Percentiles rank a stretch among this genome's conserved stretches.
Conservation (phyloP, 1,140 invertebrate genomes). For the Sminthurinus signatus region DNA sequence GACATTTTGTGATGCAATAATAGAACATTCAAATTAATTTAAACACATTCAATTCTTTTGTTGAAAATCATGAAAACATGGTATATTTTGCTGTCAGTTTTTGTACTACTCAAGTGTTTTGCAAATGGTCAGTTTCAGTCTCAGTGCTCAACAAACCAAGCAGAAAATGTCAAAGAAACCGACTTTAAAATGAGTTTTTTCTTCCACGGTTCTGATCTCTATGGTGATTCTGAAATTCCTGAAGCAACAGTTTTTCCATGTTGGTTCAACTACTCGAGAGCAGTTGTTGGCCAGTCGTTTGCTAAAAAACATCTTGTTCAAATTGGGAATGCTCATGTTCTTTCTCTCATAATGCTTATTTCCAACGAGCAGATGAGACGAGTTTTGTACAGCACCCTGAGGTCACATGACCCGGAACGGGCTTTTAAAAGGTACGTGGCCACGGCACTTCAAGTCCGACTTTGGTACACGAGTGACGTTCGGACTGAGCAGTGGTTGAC, state of each 20-base stretch:
- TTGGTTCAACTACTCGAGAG: conserved; percentile 6
- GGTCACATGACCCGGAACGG: conserved; percentile 13
- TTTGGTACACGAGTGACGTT: conserved; percentile 14
- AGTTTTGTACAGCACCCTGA: conserved; percentile 3
- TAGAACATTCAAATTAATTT: too few species aligned
- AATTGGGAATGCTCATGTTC: background rate
- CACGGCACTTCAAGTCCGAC: conserved; percentile 8
- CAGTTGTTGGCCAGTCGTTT: conserved; percentile 10
- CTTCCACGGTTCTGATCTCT: background rate
- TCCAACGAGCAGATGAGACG: conserved; percentile 8
- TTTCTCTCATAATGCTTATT: background rate
- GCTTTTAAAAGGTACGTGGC: conserved; percentile 15
- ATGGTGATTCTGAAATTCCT: background rate
- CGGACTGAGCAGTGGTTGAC: background rate
- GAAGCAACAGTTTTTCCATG: background rate
- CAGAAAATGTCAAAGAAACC: too few species aligned
- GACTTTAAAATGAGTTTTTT: too few species aligned
- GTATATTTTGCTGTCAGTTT: too few species aligned
- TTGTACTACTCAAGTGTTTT: too few species aligned
- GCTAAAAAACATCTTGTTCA: conserved; percentile 1
- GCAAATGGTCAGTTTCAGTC: too few species aligned
- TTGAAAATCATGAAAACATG: too few species aligned
- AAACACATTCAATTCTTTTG: too few species aligned
- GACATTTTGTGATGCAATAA: too few species aligned
- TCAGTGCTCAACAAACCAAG: too few species aligned